phyloP scores from a whole-genome alignment of 2,113 vertebrate genomes.

The Heterocephalus glaber region DNA sequence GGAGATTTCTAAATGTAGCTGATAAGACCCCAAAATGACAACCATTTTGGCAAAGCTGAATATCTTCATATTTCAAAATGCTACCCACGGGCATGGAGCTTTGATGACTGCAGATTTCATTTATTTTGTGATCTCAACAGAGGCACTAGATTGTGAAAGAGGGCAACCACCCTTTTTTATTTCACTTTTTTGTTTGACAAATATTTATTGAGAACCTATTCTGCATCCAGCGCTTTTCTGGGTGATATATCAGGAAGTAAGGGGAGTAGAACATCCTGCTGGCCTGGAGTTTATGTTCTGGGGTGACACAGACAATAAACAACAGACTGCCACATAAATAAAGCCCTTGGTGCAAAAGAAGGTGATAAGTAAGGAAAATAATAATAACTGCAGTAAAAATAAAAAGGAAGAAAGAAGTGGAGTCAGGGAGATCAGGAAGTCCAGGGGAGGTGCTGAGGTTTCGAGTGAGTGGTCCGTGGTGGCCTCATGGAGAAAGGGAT shows the following conservation, averaged over 20 bases:
- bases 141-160: background rate
- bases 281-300: background rate
- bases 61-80: slow-evolving; percentile 18
- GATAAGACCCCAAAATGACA: background rate
- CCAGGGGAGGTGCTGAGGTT: background rate
- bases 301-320: background rate
- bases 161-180: background rate
- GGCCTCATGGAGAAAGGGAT: background rate
- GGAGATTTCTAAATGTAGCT: background rate
- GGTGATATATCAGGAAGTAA: background rate
- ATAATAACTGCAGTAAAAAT: background rate
- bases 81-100: background rate
- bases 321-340: background rate
- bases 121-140: background rate
- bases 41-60: background rate
- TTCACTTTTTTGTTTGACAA: background rate
- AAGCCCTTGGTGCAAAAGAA: background rate
- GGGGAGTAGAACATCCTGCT: background rate
- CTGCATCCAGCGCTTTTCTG: background rate
- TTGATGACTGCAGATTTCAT: background rate
- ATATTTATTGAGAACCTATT: background rate
- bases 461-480: background rate
- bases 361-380: background rate
- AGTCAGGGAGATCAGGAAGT: fast-evolving
- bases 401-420: background rate